Base-by-base conservation (phyloP, 2,888 invertebrate genomes). In the Ophioninae sp. region DNA sequence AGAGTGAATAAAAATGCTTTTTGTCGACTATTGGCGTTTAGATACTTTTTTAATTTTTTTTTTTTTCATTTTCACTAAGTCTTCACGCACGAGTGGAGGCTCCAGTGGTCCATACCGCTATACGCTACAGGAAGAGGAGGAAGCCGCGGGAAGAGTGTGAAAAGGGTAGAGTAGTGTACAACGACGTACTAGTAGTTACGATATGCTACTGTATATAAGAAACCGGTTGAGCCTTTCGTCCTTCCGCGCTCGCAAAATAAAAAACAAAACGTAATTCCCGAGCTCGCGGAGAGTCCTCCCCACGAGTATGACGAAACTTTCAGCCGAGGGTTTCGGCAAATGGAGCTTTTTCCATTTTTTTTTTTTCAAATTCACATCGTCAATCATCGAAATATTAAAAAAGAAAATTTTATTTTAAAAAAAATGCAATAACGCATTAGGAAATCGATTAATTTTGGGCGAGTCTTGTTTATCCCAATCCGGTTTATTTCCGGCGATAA, bases 151-250 rank as follows among this genome's bases (percentile, higher is more conserved):
- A 21, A 62, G 62, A 76, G 62, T 20, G 72, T 23, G 39, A 79
- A 57, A 69, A 57, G 57, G 50, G 65, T 57, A 61, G 59, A 67
- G 79, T 64, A 64, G 59, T 74, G 74, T 81, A 78, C 17, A 50
- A 50, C 50, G 50, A 50, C 6, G 17, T 50, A 17, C 50, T 50
- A 17, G 77, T 70, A 73, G 83, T 69, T 76, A 69, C 65, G 82
- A 74, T 79, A 83, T 72, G 75, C 78, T 69, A 78, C 64, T 44
- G 68, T 68, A 23, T 50, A 50, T 21, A 70, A 50, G 79, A 75
- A 85, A 85, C 85, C 85, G 84, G 85, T 85, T 84, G 59, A 62
- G 62, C 77, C 50, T 70, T 73, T 80, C 79, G 81, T 83, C 83
- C 83, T 81, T 83, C 75, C 82, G 75, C 78, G 78, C 70, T 61